Evolutionary conservation across 2,888 invertebrate species (phyloP), one percentile per base, ranked within the genome.

Genomic region (Andrena chrysosceles): DNA sequence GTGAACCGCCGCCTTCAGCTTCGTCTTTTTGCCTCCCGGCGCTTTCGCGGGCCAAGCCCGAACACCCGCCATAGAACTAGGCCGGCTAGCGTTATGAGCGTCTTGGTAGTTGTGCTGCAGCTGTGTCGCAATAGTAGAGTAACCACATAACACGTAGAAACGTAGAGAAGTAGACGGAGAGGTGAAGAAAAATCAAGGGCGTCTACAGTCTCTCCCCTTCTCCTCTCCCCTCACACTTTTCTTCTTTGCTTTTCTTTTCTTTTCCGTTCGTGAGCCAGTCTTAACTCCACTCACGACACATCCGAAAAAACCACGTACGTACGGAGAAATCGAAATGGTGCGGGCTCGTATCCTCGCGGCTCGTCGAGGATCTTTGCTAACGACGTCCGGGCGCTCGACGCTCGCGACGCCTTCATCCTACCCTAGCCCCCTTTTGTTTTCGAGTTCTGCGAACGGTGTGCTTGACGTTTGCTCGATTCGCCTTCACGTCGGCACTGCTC

Each of bases 101-200:
- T 75, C 49, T 71, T 56, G 75, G 67, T 83, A 72, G 81, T 13
- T 35, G 70, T 71, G 69, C 31, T 8, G 62, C 29, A 49, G 59
- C 42, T 68, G 67, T 49, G 49, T 63, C 56, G 71, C 68, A 60
- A 62, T 10, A 23, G 72, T 81, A 76, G 81, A 83, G 52, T 20
- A 42, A 42, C 42, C 42, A 16, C 16, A 42, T 16, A 52, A 71
- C 71, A 83, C 48, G 81, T 83, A 83, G 82, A 72, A 63, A 68
- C 26, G 63, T 81, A 83, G 80, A 76, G 63, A 63, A 49, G 80
- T 83, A 81, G 83, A 69, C 35, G 83, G 42, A 83, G 68, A 76
- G 64, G 68, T 72, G 75, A 83, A 81, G 76, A 81, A 69, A 83
- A 76, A 81, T 83, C 81, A 72, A 67, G 81, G 83, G 64, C 81